Evolutionary conservation across 1,140 invertebrate species (phyloP).

Genomic region (Leptopilina boulardi): DNA sequence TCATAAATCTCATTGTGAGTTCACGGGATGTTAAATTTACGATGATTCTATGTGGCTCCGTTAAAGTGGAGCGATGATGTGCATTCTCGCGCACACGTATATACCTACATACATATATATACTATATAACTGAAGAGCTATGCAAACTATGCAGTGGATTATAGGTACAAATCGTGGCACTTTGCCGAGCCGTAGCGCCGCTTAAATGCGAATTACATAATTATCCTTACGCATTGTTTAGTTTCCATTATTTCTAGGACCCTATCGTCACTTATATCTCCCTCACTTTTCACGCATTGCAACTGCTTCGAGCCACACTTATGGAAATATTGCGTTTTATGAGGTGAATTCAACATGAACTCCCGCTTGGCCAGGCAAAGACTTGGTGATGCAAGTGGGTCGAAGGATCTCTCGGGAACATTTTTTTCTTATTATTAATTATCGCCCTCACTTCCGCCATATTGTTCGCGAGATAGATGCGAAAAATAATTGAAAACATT

Average conservation of each 20-base stretch:
- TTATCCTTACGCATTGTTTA: slow-evolving; percentile 68
- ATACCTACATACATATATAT: too few relatives aligned
- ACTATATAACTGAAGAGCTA: slow-evolving; percentile 42
- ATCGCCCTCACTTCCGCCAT: neutral
- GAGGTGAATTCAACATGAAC: slow-evolving; percentile 34
- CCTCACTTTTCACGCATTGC: slow-evolving; percentile 56
- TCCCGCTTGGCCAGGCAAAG: slow-evolving; percentile 9
- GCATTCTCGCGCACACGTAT: neutral
- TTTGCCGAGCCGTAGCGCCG: slow-evolving; percentile 53
- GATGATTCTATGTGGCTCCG: neutral
- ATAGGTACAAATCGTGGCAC: slow-evolving; percentile 46
- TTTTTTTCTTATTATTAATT: slow-evolving; percentile 21
- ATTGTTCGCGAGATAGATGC: slow-evolving; percentile 7
- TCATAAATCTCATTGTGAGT: slow-evolving; percentile 5
- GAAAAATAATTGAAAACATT: neutral
- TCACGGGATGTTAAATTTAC: slow-evolving; percentile 23
- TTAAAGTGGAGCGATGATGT: slow-evolving; percentile 16
- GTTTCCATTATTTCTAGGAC: slow-evolving; percentile 62
- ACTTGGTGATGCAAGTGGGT: neutral
- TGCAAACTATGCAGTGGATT: slow-evolving; percentile 55
- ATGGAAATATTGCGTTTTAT: slow-evolving; percentile 10
- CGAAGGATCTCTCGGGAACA: neutral
- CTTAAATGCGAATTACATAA: slow-evolving; percentile 68
- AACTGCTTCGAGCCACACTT: slow-evolving; percentile 39
- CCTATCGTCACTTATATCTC: slow-evolving; percentile 68